phyloP scores from a whole-genome alignment of 2,797 vertebrate genomes.

The Rhinella marina region DNA sequence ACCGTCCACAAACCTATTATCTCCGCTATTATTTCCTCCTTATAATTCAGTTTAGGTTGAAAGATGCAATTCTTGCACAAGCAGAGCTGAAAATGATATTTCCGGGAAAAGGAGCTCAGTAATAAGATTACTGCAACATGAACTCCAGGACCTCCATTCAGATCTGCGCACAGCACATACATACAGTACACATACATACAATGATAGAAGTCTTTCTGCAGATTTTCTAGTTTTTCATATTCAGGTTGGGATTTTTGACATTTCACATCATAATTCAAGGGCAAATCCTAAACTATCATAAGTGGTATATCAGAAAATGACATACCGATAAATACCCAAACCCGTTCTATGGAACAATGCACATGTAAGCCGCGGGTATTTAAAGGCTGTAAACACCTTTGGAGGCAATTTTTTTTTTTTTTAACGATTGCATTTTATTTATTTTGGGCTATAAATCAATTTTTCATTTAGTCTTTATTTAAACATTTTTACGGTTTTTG shows the following conservation, averaged over 20 bases:
- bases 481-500: no score
- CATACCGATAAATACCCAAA: no score
- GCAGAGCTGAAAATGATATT: slow-evolving; percentile 47
- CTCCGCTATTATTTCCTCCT: slow-evolving; percentile 9
- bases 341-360: no score
- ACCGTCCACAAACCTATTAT: background rate
- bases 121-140: slow-evolving; percentile 41
- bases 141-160: slow-evolving; percentile 12
- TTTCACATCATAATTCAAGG: no score
- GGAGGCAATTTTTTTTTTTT: no score
- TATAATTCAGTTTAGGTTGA: slow-evolving; percentile 23
- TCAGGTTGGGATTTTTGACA: background rate
- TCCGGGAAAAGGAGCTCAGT: slow-evolving; percentile 34
- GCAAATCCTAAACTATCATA: no score
- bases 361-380: no score
- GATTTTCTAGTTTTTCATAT: background rate
- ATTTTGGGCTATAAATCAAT: no score
- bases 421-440: no score
- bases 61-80: slow-evolving; percentile 14
- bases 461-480: no score
- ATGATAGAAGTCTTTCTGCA: background rate
- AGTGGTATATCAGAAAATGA: no score
- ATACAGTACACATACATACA: background rate
- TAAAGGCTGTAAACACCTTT: no score
- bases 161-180: background rate